Conservation (phyloP, 2,888 invertebrate genomes). For the Standfussiana lucernea region DNA sequence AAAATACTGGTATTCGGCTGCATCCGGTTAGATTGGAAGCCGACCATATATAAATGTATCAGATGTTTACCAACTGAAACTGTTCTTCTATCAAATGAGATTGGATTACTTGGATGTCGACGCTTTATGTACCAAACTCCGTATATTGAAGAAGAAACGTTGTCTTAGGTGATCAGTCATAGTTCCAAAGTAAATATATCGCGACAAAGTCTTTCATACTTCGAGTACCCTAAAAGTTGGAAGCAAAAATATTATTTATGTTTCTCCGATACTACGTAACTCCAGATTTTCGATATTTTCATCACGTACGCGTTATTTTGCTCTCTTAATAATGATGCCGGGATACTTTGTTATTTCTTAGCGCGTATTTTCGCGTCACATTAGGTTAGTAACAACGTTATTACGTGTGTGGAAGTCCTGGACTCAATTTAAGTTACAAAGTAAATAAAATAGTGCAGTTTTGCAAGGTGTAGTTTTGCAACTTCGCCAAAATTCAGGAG, state of each 20-base stretch:
- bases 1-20: too few species aligned
- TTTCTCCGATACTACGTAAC: neutral
- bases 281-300: slow-evolving; percentile 17
- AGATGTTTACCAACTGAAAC: neutral
- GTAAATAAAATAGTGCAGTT: too few species aligned
- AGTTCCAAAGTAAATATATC: slow-evolving; percentile 9
- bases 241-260: slow-evolving; percentile 34
- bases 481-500: too few species aligned
- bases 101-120: neutral
- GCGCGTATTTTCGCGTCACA: neutral
- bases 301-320: slow-evolving; percentile 32
- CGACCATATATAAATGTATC: too few species aligned
- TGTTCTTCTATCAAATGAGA: neutral
- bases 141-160: slow-evolving; percentile 10
- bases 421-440: neutral
- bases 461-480: too few species aligned
- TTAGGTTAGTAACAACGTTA: neutral
- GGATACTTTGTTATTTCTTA: neutral
- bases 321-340: neutral
- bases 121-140: neutral
- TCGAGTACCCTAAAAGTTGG: slow-evolving; percentile 25
- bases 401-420: neutral
- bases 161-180: slow-evolving; percentile 16
- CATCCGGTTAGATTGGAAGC: too few species aligned
- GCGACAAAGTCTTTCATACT: neutral